Percentiles rank a stretch among this genome's conserved stretches.
Conservation (phyloP, 2,888 invertebrate species). For the Hirtodrosophila trivittata region DNA sequence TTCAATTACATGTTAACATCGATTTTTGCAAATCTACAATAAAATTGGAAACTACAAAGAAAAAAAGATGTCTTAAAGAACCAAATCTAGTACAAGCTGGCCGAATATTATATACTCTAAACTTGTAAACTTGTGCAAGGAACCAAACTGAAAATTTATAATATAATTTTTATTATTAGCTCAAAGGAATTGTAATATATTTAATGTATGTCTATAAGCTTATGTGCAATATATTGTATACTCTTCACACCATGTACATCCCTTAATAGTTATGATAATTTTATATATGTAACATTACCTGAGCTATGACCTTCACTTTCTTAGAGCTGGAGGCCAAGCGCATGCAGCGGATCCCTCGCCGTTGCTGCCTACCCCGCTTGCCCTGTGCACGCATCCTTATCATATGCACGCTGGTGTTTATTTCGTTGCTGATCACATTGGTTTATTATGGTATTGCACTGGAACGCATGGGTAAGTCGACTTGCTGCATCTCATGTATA, state of each 20-base stretch:
- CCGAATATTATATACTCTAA: no score
- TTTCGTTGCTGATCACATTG: slow-evolving; percentile 66
- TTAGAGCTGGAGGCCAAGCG: slow-evolving; percentile 64
- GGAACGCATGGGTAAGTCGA: slow-evolving; percentile 70
- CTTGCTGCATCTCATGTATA: no score
- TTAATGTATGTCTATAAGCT: no score
- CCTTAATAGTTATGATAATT: no score
- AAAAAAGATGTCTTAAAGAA: not conserved
- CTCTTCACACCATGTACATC: no score
- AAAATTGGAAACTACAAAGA: slow-evolving; percentile 33
- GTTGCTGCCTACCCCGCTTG: slow-evolving; percentile 44
- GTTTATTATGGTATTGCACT: slow-evolving; percentile 76
- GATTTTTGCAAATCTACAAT: slow-evolving; percentile 34
- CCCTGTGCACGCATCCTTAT: slow-evolving; percentile 57
- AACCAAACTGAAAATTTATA: no score
- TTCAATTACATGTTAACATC: slow-evolving; percentile 51
- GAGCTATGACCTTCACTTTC: slow-evolving; percentile 18
- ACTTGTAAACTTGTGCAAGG: no score
- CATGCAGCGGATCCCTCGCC: slow-evolving; percentile 45
- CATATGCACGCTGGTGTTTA: slow-evolving; percentile 62
- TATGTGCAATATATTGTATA: no score
- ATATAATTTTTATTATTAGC: no score
- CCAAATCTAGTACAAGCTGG: no score
- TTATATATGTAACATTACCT: not conserved
- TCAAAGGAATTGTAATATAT: no score